Evolutionary conservation across 2,888 invertebrate species (phyloP).

Genomic region (Sepioteuthis lessoniana): DNA sequence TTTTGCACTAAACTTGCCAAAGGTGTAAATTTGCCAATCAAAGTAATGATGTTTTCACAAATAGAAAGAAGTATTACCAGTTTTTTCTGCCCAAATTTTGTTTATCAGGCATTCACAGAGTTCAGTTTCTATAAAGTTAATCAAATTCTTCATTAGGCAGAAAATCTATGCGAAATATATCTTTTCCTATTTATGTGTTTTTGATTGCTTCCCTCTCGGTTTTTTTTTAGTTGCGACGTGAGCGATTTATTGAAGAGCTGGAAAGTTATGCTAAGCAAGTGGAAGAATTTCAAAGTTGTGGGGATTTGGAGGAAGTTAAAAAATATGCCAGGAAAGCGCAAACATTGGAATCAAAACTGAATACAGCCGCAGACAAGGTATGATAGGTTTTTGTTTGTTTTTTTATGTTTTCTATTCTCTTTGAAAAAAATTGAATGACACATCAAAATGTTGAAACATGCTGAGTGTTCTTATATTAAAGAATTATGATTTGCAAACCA

Average conservation of each 20-base stretch:
- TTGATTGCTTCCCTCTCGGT: slow-evolving; percentile 34
- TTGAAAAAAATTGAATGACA: not conserved
- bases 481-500: too few species aligned
- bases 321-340: slow-evolving; percentile 88
- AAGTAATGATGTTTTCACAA: too few species aligned
- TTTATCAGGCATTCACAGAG: too few species aligned
- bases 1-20: too few species aligned
- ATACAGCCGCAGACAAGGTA: slow-evolving; percentile 81
- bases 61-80: too few species aligned
- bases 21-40: too few species aligned
- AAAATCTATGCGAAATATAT: not conserved
- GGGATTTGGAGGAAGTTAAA: slow-evolving; percentile 86
- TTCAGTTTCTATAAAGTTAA: too few species aligned
- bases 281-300: slow-evolving; percentile 90
- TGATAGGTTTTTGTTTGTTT: not conserved
- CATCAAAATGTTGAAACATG: too few species aligned
- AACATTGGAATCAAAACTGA: slow-evolving; percentile 83
- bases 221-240: slow-evolving; percentile 79
- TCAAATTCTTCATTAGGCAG: too few species aligned
- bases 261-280: slow-evolving; percentile 86
- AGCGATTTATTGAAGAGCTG: slow-evolving; percentile 88
- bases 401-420: not conserved
- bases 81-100: too few species aligned
- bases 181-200: not conserved
- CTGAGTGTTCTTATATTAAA: too few species aligned